Evolutionary conservation across 2,113 vertebrate species (phyloP).

Genomic region (Leptosomus discolor): DNA sequence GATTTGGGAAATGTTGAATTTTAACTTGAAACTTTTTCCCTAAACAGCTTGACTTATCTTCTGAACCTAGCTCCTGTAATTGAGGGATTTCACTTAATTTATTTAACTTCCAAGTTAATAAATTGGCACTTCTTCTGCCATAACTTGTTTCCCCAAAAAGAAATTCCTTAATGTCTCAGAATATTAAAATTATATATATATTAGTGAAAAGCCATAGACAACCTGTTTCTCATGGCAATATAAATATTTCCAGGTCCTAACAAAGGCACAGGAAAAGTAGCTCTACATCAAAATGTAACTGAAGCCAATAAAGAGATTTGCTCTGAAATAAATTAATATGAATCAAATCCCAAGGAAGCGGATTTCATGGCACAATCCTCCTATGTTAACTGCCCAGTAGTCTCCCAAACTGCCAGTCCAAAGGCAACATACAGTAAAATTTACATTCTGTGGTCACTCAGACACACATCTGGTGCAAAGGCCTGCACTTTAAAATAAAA

Average conservation of each 20-base stretch:
- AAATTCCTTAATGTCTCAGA: background rate
- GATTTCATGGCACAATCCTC: constrained; percentile 29
- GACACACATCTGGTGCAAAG: constrained; percentile 22
- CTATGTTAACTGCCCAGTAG: constrained; percentile 17
- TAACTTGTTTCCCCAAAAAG: background rate
- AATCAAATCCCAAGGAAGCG: background rate
- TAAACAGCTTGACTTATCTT: background rate
- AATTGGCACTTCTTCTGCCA: background rate
- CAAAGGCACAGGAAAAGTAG: background rate
- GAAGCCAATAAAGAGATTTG: background rate
- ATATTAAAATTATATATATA: background rate
- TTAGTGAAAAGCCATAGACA: background rate
- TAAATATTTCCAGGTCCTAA: background rate
- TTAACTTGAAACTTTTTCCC: background rate
- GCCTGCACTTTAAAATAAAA: constrained; percentile 9
- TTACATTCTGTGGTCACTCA: constrained; percentile 14
- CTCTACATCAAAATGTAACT: background rate
- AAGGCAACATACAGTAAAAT: constrained; percentile 28
- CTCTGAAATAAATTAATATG: background rate
- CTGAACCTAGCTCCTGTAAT: background rate
- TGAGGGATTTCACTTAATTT: background rate
- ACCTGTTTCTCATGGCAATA: background rate
- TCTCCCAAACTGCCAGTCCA: background rate
- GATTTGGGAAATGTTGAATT: background rate
- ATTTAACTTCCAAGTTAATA: background rate